Base-by-base conservation (phyloP, 2,888 invertebrate species). In the Belgica antarctica region DNA sequence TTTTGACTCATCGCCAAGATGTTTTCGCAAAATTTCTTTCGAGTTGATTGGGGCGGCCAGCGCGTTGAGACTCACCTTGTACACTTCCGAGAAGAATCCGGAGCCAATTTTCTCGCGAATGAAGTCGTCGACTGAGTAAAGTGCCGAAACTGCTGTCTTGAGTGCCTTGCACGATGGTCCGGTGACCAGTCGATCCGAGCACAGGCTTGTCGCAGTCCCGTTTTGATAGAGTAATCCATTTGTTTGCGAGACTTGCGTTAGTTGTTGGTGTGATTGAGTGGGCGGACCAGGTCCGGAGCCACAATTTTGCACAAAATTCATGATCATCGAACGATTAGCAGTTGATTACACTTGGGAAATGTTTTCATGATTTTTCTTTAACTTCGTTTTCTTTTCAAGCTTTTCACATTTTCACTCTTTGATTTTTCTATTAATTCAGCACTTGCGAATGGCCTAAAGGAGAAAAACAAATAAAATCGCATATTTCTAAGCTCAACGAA, bases 71-170 rank as follows among this genome's bases (percentile, higher is more conserved):
- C 86, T 84, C 83, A 96, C 97, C 91, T 96, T 96, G 82, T 92
- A 96, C 72, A 97, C 96, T 83, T 96, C 94, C 2, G 96, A 96
- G 83, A 96, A 97, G 83, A 97, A 97, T 73, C 97, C 97, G 65
- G 89, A 85, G 62, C 96, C 97, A 76, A 97, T 92, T 82, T 92
- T 92, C 81, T 95, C 95, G 78, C 90, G 86, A 74, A 88, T 85
- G 81, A 97, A 96, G 83, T 97, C 96, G 81, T 96, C 96, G 74
- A 95, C 87, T 57, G 95, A 88, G 78, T 94, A 92, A 69, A 97
- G 84, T 52, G 92, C 91, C 62, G 94, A 91, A 70, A 96, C 94
- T 62, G 96, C 96, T 75, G 93, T 92, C 77, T 90, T 87, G 68
- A 96, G 83, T 47, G 96, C 96, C 75, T 90, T 89, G 80, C 94